Base-by-base conservation (phyloP, 2,888 invertebrate species). In the Lepidochrysops patricia region DNA sequence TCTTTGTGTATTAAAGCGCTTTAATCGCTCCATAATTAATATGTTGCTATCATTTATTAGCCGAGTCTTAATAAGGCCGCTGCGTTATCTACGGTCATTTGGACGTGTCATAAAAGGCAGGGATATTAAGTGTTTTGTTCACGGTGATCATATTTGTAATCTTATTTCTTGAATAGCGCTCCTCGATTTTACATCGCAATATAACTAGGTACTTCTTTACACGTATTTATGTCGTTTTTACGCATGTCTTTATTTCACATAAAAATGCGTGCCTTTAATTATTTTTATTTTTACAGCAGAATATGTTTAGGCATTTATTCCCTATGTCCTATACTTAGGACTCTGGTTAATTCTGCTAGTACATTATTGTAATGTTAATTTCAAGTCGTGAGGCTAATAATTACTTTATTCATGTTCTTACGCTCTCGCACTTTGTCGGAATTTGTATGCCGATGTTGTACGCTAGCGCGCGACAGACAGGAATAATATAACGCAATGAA, bases 391-490 rank as follows among this genome's bases (percentile, higher is more conserved):
- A 49, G 49, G 35, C 54, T 60, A 57, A 48, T 61, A 60, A 63
- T 34, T 58, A 35, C 48, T 61, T 82, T 81, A 82, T 80, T 80
- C 80, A 79, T 67, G 79, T 80, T 80, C 83, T 77, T 68, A 68
- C 66, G 67, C 67, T 71, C 73, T 75, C 72, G 72, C 74, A 72
- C 76, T 69, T 71, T 70, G 68, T 67, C 68, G 65, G 71, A 68
- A 82, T 82, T 83, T 79, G 77, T 83, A 84, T 83, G 77, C 83
- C 74, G 72, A 72, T 72, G 63, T 67, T 71, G 68, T 68, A 64
- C 71, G 70, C 72, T 69, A 72, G 72, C 71, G 72, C 73, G 75
- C 75, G 75, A 79, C 76, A 74, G 79, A 78, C 79, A 74, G 75
- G 79, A 76, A 72, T 75, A 72, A 72, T 75, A 75, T 73, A 72